Evolutionary conservation across 1,140 invertebrate genomes (phyloP).

Genomic region (Brachionus asplanchnoidis): DNA sequence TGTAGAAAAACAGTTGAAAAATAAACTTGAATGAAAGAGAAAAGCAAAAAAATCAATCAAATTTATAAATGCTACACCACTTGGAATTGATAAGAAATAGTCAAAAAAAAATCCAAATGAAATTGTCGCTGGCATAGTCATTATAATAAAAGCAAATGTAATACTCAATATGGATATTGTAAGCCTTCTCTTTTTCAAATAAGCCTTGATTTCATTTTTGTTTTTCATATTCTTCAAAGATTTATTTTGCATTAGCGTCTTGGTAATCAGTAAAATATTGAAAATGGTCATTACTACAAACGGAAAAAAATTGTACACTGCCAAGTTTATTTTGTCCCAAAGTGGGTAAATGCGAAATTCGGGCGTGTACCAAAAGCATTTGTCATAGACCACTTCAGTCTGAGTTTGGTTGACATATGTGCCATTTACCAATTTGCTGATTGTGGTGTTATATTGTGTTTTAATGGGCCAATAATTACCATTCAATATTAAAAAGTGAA

Average conservation of each 20-base stretch:
- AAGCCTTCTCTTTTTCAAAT: neutral
- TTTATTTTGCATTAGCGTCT: neutral
- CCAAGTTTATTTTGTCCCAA: conserved; percentile 6
- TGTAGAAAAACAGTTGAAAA: neutral
- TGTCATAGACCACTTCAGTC: neutral
- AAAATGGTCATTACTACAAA: conserved; percentile 5
- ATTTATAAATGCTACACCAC: neutral
- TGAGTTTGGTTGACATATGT: neutral
- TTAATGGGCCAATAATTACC: neutral
- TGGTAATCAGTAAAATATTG: neutral
- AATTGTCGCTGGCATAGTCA: conserved; percentile 25
- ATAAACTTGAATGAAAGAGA: neutral
- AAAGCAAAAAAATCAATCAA: neutral
- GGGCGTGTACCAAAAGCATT: neutral
- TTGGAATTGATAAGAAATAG: neutral
- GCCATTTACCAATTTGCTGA: neutral
- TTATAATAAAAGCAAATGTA: conserved; percentile 10
- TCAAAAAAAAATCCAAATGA: neutral
- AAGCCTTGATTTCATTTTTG: neutral
- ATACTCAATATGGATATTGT: neutral
- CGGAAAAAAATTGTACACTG: conserved; percentile 18
- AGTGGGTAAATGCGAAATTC: neutral
- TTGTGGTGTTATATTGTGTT: neutral
- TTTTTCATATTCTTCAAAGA: neutral
- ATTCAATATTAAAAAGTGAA: conserved; percentile 10